Evolutionary conservation across 1,140 invertebrate genomes (phyloP).

Genomic region (Danaus melanippus): DNA sequence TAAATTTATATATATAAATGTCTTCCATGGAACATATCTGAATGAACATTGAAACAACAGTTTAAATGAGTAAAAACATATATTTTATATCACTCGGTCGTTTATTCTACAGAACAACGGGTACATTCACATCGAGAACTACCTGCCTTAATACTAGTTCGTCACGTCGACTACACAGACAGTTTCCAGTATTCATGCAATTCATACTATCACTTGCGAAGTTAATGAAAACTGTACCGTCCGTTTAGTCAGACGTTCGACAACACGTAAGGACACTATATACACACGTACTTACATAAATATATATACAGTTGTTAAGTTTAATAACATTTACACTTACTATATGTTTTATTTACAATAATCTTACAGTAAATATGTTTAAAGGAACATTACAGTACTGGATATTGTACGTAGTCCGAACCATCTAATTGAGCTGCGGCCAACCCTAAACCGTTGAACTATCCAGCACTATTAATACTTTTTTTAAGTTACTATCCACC

Average conservation of each 20-base stretch:
- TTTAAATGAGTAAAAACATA: constrained; percentile 69
- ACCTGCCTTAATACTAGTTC: too few species aligned
- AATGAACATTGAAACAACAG: constrained; percentile 30
- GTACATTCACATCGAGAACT: constrained; percentile 29
- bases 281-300: constrained; percentile 39
- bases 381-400: constrained; percentile 12
- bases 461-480: not conserved
- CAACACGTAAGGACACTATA: constrained; percentile 30
- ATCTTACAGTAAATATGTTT: constrained; percentile 12
- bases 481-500: not conserved
- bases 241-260: too few species aligned
- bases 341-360: constrained; percentile 25
- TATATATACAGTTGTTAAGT: constrained; percentile 14
- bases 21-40: too few species aligned
- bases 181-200: too few species aligned
- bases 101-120: constrained; percentile 38
- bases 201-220: too few species aligned
- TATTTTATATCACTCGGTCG: constrained; percentile 63
- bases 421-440: too few species aligned
- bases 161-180: too few species aligned
- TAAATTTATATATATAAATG: too few species aligned
- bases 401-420: not conserved
- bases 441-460: too few species aligned
- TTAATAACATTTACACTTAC: constrained; percentile 37
- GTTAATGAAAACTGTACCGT: too few species aligned